Percentiles rank a stretch among this genome's conserved stretches.
phyloP scores from a whole-genome alignment of 2,797 vertebrate genomes.

The Sebastes vulpes region DNA sequence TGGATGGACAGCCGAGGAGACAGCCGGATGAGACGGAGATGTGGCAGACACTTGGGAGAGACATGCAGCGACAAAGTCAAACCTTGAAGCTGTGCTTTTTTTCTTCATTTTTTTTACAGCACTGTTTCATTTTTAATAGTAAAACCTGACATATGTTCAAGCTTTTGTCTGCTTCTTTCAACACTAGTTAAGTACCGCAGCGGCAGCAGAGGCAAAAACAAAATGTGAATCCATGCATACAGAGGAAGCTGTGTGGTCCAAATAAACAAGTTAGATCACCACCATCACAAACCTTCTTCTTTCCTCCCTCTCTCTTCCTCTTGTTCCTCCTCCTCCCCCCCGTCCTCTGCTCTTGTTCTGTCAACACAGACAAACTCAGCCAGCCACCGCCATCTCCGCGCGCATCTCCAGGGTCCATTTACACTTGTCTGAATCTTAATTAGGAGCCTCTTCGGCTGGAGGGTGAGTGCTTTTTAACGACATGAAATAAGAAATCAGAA shows the following conservation, averaged over 20 bases:
- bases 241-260: conserved; percentile 22
- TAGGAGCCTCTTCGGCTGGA: background rate
- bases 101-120: background rate
- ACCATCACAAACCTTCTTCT: background rate
- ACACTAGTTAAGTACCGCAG: background rate
- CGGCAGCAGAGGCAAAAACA: background rate
- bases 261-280: conserved; percentile 34
- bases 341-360: background rate
- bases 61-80: conserved; percentile 19
- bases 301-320: background rate
- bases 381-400: background rate
- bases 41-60: background rate
- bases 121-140: conserved; percentile 38
- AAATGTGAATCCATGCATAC: conserved; percentile 52
- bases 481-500: conserved; percentile 5
- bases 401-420: conserved; percentile 33
- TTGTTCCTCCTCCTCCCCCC: background rate
- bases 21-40: background rate
- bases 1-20: conserved; percentile 22
- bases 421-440: conserved; percentile 44
- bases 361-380: conserved; percentile 26
- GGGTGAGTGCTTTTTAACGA: conserved; percentile 1
- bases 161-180: background rate
- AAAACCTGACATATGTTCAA: conserved; percentile 28
- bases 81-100: conserved; percentile 4